These are phyloP conservation scores for Arremon brunneinucha DNA, from an alignment of 2,797 vertebrate genomes.

Conservation along the genomic window DNA sequence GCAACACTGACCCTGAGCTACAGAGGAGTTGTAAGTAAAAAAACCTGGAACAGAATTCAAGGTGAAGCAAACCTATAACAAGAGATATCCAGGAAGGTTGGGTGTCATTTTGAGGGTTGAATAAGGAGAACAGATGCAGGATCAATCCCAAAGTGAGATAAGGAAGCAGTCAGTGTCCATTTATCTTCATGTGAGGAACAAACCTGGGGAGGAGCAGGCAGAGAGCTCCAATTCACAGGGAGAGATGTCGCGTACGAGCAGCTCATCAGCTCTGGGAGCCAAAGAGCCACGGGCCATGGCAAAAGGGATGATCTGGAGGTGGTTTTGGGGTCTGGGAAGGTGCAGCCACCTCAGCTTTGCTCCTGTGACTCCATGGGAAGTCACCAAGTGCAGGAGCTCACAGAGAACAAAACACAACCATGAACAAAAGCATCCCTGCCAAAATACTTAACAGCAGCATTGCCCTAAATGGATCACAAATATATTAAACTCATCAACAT, in stretches of 20 bases:
- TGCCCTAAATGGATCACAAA: not conserved
- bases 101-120: not conserved
- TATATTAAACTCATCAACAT: not conserved
- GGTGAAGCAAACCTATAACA: not conserved
- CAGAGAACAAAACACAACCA: not conserved
- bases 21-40: not conserved
- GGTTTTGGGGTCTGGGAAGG: not conserved
- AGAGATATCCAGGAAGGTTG: not conserved
- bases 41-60: not conserved
- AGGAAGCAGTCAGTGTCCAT: not conserved
- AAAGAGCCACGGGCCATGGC: not conserved
- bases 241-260: fast-evolving
- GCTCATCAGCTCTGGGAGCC: not conserved
- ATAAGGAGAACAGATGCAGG: not conserved
- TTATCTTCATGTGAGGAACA: not conserved
- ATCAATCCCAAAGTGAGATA: not conserved
- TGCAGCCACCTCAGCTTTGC: not conserved
- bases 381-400: not conserved
- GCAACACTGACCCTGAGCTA: not conserved
- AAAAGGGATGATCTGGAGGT: not conserved
- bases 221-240: fast-evolving
- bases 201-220: not conserved
- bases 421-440: not conserved
- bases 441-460: not conserved
- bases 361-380: not conserved